Conservation (phyloP, 2,888 invertebrate species). For the Melolontha melolontha region DNA sequence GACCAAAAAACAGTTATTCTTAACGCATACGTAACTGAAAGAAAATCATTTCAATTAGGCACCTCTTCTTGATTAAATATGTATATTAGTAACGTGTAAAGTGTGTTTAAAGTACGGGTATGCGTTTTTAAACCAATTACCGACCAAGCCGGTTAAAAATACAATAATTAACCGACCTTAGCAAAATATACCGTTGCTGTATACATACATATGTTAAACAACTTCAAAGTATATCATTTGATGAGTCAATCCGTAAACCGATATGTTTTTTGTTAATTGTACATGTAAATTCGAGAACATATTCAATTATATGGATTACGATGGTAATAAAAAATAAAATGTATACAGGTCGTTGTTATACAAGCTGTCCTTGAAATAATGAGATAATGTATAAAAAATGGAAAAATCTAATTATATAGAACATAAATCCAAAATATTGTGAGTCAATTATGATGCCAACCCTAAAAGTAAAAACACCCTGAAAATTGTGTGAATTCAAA, state of each 20-base stretch:
- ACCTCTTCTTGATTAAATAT: neutral
- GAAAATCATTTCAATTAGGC: no score
- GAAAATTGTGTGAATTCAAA: no score
- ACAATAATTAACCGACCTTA: conserved; percentile 16
- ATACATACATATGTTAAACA: conserved; percentile 11
- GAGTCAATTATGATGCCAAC: no score
- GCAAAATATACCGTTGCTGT: conserved; percentile 13
- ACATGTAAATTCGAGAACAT: no score
- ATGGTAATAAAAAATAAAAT: no score
- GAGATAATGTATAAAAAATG: no score
- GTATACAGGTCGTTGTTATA: no score
- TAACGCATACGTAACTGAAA: neutral
- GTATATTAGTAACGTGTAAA: conserved; percentile 10
- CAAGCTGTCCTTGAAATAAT: no score
- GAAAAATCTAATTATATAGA: no score
- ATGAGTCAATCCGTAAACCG: conserved; percentile 7
- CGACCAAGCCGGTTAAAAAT: conserved; percentile 14
- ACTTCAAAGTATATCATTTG: conserved; percentile 4
- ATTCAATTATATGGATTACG: neutral
- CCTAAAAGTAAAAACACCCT: no score
- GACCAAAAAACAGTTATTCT: conserved; percentile 14
- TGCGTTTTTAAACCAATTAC: conserved; percentile 21
- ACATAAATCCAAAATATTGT: no score
- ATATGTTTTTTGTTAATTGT: neutral
- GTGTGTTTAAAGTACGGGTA: neutral